Evolutionary conservation across 2,888 invertebrate species (phyloP), one percentile per base, ranked within the genome.

Genomic region (Belgica antarctica): DNA sequence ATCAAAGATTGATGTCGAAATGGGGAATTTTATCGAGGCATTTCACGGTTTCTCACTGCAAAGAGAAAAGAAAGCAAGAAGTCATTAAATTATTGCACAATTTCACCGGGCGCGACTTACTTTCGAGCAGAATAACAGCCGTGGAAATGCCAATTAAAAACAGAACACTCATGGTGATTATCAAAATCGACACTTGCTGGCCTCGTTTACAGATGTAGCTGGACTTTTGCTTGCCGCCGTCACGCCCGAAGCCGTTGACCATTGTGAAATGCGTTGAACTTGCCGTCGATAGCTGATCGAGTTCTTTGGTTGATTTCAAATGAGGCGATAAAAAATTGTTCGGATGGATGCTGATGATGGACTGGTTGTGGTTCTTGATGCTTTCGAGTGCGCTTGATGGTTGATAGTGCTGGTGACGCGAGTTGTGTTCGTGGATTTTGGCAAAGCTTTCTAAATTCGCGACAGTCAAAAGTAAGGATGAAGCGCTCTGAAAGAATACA

Each of bases 231-330:
- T 84, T 81, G 76, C 86, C 84, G 65, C 79, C 78, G 72, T 84
- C 83, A 75, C 87, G 85, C 70, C 86, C 85, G 74, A 88, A 85
- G 70, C 89, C 89, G 77, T 92, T 92, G 72, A 92, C 89, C 70
- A 92, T 89, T 10, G 92, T 92, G 78, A 92, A 92, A 79, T 92
- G 92, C 76, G 89, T 92, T 72, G 92, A 92, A 80, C 92, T 92
- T 68, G 91, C 92, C 72, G 91, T 83, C 41, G 92, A 92, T 71
- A 85, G 84, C 65, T 85, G 84, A 78, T 92, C 92, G 80, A 81
- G 74, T 83, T 83, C 77, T 84, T 84, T 74, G 81, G 80, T 75
- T 77, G 75, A 75, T 71, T 28, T 65, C 15, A 25, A 25, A n/a
- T 65, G 47, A 52, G 19, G 71, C 71, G 41, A 72, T 46, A 66